Evolutionary conservation across 2,797 vertebrate genomes (phyloP), one percentile per base, ranked within the genome.

Genomic region (Poeciliopsis infans): DNA sequence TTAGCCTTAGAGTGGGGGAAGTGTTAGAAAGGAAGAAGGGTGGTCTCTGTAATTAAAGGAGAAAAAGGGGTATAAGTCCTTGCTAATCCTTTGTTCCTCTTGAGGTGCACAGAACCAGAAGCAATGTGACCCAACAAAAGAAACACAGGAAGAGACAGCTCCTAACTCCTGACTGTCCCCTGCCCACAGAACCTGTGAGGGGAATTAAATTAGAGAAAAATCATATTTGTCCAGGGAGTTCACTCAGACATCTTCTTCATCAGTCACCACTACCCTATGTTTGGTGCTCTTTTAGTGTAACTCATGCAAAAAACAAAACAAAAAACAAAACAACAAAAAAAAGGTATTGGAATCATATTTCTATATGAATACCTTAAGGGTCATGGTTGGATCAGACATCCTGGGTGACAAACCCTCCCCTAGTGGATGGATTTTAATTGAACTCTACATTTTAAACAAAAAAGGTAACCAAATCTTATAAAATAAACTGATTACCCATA

Each of bases 51-150:
- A 94, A 93, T 92, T 90, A 93, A 91, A 92, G 83, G 64, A 85
- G 75, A 92, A 84, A 94, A 91, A 91, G 78, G 86, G 81, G 55
- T 80, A 88, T 81, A 92, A 94, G 88, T 88, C 87, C 83, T 83
- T 82, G 77, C 84, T 92, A 88, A 92, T 92, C 86, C 88, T 93
- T 93, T 94, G 91, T 94, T 93, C 88, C 91, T 90, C 89, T 94
- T 94, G 88, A 91, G 88, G 92, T 84, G 90, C 93, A 91, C 72
- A 83, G 85, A 87, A 92, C 85, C 91, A 87, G 91, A 94, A 94
- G 91, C 86, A 91, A 94, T 89, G 81, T 10, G 81, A 64, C 74
- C 72, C 76, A 89, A 86, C 57, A 89, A 91, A 91, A 88, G 88
- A 68, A 81, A 79, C 76, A 89, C 33, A 77, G 83, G 83, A 93